phyloP scores from a whole-genome alignment of 2,113 vertebrate genomes.

The Dicaeum eximium region DNA sequence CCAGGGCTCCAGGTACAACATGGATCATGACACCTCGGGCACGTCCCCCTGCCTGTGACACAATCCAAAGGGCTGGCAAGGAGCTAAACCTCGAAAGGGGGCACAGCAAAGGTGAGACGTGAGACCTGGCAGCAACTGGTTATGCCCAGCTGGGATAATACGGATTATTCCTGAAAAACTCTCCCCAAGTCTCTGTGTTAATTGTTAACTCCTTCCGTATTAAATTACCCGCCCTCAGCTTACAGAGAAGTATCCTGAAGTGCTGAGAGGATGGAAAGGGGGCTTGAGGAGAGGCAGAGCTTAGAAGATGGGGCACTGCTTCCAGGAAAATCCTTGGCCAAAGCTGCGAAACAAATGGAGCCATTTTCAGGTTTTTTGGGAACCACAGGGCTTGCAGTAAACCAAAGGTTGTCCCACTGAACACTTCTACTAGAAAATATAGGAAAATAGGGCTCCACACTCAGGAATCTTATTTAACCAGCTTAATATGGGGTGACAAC shows the following conservation, averaged over 20 bases:
- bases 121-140: not conserved
- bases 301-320: not conserved
- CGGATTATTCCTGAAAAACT: not conserved
- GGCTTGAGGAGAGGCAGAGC: not conserved
- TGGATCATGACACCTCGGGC: fast-evolving
- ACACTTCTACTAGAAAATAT: not conserved
- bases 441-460: fast-evolving
- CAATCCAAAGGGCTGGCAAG: fast-evolving
- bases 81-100: not conserved
- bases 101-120: not conserved
- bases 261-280: not conserved
- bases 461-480: not conserved
- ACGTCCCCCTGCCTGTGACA: fast-evolving
- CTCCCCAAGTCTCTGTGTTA: not conserved
- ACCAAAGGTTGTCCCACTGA: not conserved
- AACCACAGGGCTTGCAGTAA: not conserved
- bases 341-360: not conserved
- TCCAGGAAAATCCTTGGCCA: not conserved
- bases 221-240: not conserved
- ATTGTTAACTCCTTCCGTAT: not conserved
- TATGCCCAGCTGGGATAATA: not conserved
- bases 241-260: not conserved
- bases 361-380: not conserved
- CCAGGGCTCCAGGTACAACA: not conserved
- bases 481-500: not conserved